Base-by-base conservation (phyloP, 30 jellyfish, hydroid and myxozoan genomes). In the Cassiopea xamachana region DNA sequence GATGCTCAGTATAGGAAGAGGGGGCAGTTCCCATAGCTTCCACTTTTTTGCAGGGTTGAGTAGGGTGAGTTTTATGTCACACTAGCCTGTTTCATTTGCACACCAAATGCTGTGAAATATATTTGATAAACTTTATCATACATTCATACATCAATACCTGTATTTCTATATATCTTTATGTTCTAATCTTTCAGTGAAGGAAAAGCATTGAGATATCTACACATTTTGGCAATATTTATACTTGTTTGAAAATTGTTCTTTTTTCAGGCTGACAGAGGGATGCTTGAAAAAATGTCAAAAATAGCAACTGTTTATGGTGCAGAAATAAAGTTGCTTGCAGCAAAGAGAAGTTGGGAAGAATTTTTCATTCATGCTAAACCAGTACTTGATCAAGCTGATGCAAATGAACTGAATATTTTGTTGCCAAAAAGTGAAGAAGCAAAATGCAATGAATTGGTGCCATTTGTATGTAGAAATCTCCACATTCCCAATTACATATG, bases 341-440 rank as follows among this genome's bases (percentile, higher is more conserved):
- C 48, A 18, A 46, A 17, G 1, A 39, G 27, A 13, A 14, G 55
- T n/a, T 73, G 74, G 74, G 93, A 59, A 86, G 87, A 74, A 27
- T 19, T 49, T 46, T 8, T 86, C 17, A 45, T 86, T n/a, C 1
- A 4, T 7, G 86, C 82, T 0, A 86, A 86, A 44, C 77, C 58
- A 1, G 27, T 58, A 64, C 74, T 86, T 18, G 93, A 86, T 74
- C 87, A 86, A 13, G 2, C 60, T 72, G 55, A 48, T 1, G 58
- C 72, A 16, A 74, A 77, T 10, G 72, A 60, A 10, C 68, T 86
- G 69, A 48, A 10, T 74, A 5, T 74, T 13, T 13, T 86, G 7
- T 59, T 74, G 50, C 93, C 93, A 19, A n/a, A 68, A 17, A 55
- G 39, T 12, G 83, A 83, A 46, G 75, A 44, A 44, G 49, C 14